phyloP scores from a whole-genome alignment of 2,888 invertebrate genomes.

The Trachelus troglodyta region DNA sequence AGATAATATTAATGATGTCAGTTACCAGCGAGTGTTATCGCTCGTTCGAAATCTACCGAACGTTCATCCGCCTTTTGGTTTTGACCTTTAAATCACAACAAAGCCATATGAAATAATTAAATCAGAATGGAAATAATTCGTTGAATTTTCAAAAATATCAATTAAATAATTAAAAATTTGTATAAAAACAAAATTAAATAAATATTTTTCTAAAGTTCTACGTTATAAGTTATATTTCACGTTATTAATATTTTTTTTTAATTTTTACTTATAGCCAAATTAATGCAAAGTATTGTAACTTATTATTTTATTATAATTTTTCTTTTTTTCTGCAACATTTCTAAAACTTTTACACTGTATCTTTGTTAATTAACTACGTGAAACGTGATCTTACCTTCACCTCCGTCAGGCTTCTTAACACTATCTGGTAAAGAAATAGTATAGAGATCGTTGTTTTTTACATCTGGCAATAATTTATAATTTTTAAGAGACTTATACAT shows the following conservation, averaged over 20 bases:
- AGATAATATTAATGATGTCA: neutral
- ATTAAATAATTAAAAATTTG: neutral
- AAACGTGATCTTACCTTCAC: neutral
- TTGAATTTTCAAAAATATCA: neutral
- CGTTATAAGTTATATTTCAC: neutral
- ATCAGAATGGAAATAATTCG: neutral
- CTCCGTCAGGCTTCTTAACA: constrained; percentile 3
- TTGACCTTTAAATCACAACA: constrained; percentile 38
- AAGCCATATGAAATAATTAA: neutral
- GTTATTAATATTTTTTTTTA: neutral
- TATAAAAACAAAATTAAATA: neutral
- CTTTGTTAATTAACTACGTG: no score
- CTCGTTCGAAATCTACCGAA: constrained; percentile 56
- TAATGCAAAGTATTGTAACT: no score
- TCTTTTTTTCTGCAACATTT: no score
- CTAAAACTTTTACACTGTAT: no score
- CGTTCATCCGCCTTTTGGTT: constrained; percentile 45
- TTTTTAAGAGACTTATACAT: constrained; percentile 20
- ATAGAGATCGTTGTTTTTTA: constrained; percentile 15
- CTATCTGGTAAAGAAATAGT: constrained; percentile 16
- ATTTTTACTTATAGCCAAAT: no score
- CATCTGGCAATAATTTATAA: constrained; percentile 10
- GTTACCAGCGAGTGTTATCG: constrained; percentile 51
- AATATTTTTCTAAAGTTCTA: neutral
- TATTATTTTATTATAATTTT: no score